Percentiles rank a stretch among this genome's conserved stretches.
These are phyloP conservation scores for Capitella teleta DNA, from an alignment of 1,140 invertebrate species.

Conservation along the genomic window DNA sequence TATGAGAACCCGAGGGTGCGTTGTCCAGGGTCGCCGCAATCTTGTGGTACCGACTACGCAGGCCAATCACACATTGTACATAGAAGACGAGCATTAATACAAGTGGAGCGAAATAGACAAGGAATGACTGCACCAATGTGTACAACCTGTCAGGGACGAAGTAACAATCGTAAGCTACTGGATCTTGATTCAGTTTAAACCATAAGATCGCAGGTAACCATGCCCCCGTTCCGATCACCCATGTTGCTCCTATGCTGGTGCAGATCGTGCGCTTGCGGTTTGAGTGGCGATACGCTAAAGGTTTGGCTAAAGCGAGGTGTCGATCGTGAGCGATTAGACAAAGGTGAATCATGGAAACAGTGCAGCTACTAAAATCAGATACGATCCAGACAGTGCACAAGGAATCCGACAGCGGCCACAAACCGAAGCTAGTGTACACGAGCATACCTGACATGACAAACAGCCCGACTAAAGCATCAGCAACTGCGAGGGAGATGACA, in stretches of 20 bases:
- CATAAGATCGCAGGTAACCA: not conserved
- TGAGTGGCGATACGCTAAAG: conserved; percentile 67
- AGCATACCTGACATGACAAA: conserved; percentile 15
- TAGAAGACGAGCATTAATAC: conserved; percentile 2
- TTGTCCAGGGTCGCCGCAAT: too few relatives aligned
- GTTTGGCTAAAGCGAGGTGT: conserved; percentile 71
- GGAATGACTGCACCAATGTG: not conserved
- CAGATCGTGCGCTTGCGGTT: too few relatives aligned
- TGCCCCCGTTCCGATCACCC: not conserved
- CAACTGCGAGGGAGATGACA: conserved; percentile 18
- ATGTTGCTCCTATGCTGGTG: not conserved
- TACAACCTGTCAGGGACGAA: not conserved
- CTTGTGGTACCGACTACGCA: conserved; percentile 6
- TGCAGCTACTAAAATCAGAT: conserved; percentile 10
- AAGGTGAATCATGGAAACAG: conserved; percentile 53
- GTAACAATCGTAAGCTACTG: conserved; percentile 4
- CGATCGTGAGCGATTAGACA: conserved; percentile 69
- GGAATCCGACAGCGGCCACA: conserved; percentile 10
- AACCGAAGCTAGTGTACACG: conserved; percentile 12
- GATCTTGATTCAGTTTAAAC: too few relatives aligned
- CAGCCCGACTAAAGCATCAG: conserved; percentile 17
- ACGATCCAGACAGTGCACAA: conserved; percentile 13
- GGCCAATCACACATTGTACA: not conserved
- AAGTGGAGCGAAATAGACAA: not conserved
- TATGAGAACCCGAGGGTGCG: too few relatives aligned